Base-by-base conservation (phyloP, 2,113 vertebrate genomes). In the Microcebus lehilahytsara region DNA sequence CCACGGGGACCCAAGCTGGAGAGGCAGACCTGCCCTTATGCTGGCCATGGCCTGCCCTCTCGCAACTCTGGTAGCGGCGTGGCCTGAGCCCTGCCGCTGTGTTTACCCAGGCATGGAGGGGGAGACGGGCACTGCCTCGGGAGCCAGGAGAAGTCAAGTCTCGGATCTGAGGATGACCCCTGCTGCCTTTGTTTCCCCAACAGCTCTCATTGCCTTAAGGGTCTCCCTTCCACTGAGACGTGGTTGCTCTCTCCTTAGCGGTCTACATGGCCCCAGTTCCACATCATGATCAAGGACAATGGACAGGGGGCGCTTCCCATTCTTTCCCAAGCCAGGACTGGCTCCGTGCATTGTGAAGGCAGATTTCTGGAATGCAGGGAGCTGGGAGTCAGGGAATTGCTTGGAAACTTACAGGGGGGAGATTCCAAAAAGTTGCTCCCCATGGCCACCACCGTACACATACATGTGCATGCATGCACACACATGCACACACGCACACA, bases 401-500 rank as follows among this genome's bases (percentile, higher is more conserved):
- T 1, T 34, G 4, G 27, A 37, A 81, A 81, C 1, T 9, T 0
- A 2, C 0, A 9, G 14, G 32, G 25, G n/a, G 9, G 75, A 42
- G 66, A 5, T 19, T 95, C 9, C 19, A 64, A 30, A 83, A 23
- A 37, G 10, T 20, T 67, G 34, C 5, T 46, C 17, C 23, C 72
- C 66, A 9, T 53, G 30, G 9, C 10, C 4, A 13, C 22, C 40
- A 40, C n/a, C n/a, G n/a, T n/a, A n/a, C n/a, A n/a, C 23, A 49
- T 0, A 12, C 2, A 37, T 1, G 22, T 37, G n/a, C 8, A 9
- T 42, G 14, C 30, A 30, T 32, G 27, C 12, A 2, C 49, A 0
- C 7, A 2, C 32, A 20, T 9, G 2, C 23, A 12, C n/a, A n/a
- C n/a, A n/a, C n/a, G n/a, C n/a, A n/a, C 14, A 1, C 7, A 4